Evolutionary conservation across 2,888 invertebrate genomes (phyloP).

Genomic region (Lymantria dispar): DNA sequence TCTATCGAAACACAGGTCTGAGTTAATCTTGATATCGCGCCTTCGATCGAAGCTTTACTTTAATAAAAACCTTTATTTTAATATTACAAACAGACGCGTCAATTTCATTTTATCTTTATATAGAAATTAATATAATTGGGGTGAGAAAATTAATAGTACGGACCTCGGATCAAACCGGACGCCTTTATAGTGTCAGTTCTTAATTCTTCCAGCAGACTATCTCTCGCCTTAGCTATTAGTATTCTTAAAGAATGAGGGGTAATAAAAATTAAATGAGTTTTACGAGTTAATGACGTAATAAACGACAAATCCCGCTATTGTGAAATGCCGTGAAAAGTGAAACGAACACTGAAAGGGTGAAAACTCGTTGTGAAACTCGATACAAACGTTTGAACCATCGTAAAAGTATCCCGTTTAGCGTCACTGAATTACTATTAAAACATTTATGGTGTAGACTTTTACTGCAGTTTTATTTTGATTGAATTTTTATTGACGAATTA

Average conservation of each 20-base stretch:
- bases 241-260: not conserved
- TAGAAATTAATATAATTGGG: too few relatives aligned
- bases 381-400: slow-evolving; percentile 16
- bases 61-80: too few relatives aligned
- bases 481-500: slow-evolving; percentile 12
- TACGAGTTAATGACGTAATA: slow-evolving; percentile 23
- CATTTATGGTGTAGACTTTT: slow-evolving; percentile 17
- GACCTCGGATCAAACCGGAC: too few relatives aligned
- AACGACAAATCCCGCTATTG: slow-evolving; percentile 27
- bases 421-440: slow-evolving; percentile 25
- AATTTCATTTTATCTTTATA: too few relatives aligned
- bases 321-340: slow-evolving; percentile 20
- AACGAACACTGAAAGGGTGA: slow-evolving; percentile 20
- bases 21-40: too few relatives aligned
- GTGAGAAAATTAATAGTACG: too few relatives aligned
- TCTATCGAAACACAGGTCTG: too few relatives aligned
- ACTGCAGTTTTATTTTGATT: slow-evolving; percentile 25
- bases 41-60: too few relatives aligned
- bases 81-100: too few relatives aligned
- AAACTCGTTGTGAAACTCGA: slow-evolving; percentile 20
- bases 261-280: slow-evolving; percentile 30
- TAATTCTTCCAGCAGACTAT: too few relatives aligned
- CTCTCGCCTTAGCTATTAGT: too few relatives aligned
- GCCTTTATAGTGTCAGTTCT: too few relatives aligned
- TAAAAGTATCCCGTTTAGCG: slow-evolving; percentile 26